These are phyloP conservation scores for Vombatus ursinus DNA, from an alignment of 2,113 vertebrate genomes.

Conservation along the genomic window DNA sequence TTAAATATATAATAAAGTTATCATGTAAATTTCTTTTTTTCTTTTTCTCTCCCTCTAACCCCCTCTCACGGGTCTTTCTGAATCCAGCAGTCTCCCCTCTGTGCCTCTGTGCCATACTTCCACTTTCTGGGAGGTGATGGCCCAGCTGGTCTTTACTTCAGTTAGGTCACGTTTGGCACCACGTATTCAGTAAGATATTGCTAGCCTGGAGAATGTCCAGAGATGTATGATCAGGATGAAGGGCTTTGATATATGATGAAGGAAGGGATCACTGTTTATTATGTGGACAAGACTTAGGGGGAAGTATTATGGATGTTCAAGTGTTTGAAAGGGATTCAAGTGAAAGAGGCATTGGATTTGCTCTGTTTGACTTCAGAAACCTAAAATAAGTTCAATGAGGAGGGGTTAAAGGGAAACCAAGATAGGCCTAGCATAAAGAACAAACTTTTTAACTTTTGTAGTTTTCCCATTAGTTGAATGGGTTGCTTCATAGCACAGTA, in stretches of 20 bases:
- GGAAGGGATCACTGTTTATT: background rate
- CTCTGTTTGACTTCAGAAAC: background rate
- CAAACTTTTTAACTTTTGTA: background rate
- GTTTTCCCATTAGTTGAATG: background rate
- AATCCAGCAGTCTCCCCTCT: background rate
- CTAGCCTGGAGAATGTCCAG: background rate
- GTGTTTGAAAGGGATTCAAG: background rate
- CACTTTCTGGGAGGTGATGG: background rate
- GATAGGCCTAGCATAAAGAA: background rate
- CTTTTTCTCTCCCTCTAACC: too few species aligned
- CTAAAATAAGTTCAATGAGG: background rate
- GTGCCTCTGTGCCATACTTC: background rate
- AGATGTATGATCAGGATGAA: background rate
- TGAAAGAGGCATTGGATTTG: background rate
- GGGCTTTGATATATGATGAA: background rate
- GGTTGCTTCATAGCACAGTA: background rate
- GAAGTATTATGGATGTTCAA: background rate
- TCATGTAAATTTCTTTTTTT: too few species aligned
- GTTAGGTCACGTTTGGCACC: background rate
- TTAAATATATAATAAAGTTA: too few species aligned
- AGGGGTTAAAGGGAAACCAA: background rate
- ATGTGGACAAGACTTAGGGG: background rate
- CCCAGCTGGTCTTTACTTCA: background rate
- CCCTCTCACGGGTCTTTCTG: background rate
- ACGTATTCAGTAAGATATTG: background rate